Evolutionary conservation across 1,140 invertebrate genomes (phyloP), one percentile per base, ranked within the genome.

Genomic region (Tetragonula clypearis): DNA sequence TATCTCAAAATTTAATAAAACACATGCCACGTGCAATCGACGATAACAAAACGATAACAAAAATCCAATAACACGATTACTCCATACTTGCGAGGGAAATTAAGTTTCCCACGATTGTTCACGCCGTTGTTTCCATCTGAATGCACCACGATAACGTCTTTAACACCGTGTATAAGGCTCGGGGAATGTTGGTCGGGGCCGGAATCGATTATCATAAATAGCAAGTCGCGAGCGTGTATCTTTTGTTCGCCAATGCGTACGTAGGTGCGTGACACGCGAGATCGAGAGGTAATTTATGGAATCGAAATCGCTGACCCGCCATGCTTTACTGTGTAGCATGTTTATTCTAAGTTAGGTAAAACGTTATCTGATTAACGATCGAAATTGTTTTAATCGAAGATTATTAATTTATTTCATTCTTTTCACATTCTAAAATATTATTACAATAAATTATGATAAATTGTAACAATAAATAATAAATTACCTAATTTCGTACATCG

Each of bases 151-250:
- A 62, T 73, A 21, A 26, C 58, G 69, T 56, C 49, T 73, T 84
- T 73, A 30, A 30, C 26, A 49, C 35, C 15, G 55, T 19, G 35
- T 72, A 53, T 53, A 72, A 23, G n/a, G 21, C 30, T 14, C 12
- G 19, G 19, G 2, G 81, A 68, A 77, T 55, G 74, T 65, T 49
- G 65, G 53, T 65, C 58, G 79, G 79, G 49, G 17, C 75, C 74
- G 60, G 74, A 83, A 78, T 83, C 82, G 74, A 83, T 83, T 83
- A 83, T 79, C 75, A 79, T 84, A 84, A 84, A 84, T 79, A 84
- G 75, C 66, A 26, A 69, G 35, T 62, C 82, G 19, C 55, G 74
- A 30, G 9, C 74, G 55, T 78, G 66, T 84, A 84, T 60, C 75
- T 84, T 49, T 71, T 79, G 56, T 71, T 72, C 79, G 23, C 26